A percentile compares a stretch with the other conserved stretches of the same genome.
Conservation (phyloP, 2,113 vertebrate genomes). For the Oryzias woworae region DNA sequence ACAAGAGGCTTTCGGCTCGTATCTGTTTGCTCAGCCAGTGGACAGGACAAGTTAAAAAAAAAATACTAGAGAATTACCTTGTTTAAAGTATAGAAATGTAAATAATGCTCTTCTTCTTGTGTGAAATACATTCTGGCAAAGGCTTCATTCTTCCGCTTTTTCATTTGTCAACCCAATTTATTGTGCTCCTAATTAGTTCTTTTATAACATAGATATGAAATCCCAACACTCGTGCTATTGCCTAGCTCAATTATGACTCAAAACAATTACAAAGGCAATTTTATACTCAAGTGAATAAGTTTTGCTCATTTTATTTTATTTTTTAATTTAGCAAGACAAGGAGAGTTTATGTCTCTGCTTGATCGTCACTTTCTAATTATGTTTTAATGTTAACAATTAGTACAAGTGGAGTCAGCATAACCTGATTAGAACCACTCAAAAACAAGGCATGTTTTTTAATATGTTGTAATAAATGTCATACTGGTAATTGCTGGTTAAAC, state of each 20-base stretch:
- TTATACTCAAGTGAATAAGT: constrained; percentile 51
- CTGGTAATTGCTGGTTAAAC: too few relatives aligned
- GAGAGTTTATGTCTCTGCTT: constrained; percentile 60
- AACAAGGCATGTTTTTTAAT: constrained; percentile 26
- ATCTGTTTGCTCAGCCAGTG: too few relatives aligned
- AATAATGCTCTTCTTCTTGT: not conserved
- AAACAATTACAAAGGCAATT: constrained; percentile 32
- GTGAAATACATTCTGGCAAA: not conserved
- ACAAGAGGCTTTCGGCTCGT: too few relatives aligned
- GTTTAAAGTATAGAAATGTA: not conserved
- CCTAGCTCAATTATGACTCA: constrained; percentile 61
- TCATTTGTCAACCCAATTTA: constrained; percentile 2
- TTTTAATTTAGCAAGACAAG: constrained; percentile 65
- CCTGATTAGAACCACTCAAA: constrained; percentile 61
- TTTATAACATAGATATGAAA: constrained; percentile 11
- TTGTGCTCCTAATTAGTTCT: constrained; percentile 35
- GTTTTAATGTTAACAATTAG: constrained; percentile 84
- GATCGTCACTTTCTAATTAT: constrained; percentile 80
- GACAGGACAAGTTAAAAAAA: too few relatives aligned
- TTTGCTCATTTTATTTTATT: constrained; percentile 43
- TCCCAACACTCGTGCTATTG: constrained; percentile 14
- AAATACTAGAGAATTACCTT: too few relatives aligned
- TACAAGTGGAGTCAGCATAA: constrained; percentile 75
- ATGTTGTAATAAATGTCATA: constrained; percentile 25
- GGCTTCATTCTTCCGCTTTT: not conserved